Base-by-base conservation (phyloP, 2,797 vertebrate species). In the Enteromius mattozi region DNA sequence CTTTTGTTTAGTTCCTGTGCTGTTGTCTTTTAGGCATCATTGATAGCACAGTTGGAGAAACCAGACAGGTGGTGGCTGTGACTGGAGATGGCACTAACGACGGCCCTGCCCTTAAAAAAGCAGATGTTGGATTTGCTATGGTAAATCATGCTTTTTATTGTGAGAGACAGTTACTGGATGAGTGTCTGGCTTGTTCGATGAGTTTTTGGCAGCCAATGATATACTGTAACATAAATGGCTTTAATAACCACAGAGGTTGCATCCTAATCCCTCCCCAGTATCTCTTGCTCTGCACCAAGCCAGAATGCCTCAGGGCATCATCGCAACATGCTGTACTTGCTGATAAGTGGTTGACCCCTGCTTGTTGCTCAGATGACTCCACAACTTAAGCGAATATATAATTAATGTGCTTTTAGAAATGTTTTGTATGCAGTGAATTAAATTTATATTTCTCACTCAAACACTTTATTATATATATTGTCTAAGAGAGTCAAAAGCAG, bases 71-170 rank as follows among this genome's bases (percentile, higher is more conserved):
- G 91, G 98, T 99, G 89, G 98, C 98, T 0, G 98, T 99, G 93
- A 99, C 98, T 0, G 98, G 98, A 78, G 98, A 99, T 0, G 98
- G 98, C 8, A 99, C 98, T 86, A 99, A 99, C 0, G 98, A 99
- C 0, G 98, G 98, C 30, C 98, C 98, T 0, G 98, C 98, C 59
- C 94, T 99, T 87, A 99, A 99, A 95, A 99, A 99, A 90, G 98
- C 98, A 0, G 98, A 99, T 0, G 98, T 99, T 0, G 98, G 98
- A 59, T 99, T 99, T 84, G 98, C 98, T 84, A 99, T 99, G 98
- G 98, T 99, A 96, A 85, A 87, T 21, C 8, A 61, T 6, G 82
- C 47, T 9, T 72, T 83, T 88, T 75, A 75, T 88, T 40, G 6
- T 78, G 61, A 27, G 54, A 51, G 80, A 72, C 12, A 3, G 2